Evolutionary conservation across 2,888 invertebrate genomes (phyloP), one percentile per base, ranked within the genome.

Genomic region (Microchrysa polita): DNA sequence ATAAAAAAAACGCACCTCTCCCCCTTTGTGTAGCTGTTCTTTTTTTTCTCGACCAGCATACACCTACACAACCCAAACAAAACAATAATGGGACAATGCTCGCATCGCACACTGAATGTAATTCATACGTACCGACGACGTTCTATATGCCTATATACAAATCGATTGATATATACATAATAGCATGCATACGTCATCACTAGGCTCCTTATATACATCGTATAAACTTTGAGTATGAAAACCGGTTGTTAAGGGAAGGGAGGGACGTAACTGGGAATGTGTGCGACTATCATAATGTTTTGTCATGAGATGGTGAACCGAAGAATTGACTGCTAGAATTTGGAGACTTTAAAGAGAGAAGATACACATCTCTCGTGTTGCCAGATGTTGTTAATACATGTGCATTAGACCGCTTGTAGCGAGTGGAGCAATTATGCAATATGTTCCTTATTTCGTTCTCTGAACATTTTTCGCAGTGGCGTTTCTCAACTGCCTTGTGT

Each of bases 1-100:
- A 61, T 65, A 65, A 55, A 69, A 69, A 69, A 67, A 55, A 40
- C 20, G 18, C 69, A 20, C 34, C 55, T 69, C 40, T 69, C 34
- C 34, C 40, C 40, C 55, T 69, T 69, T 69, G 34, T 55, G 40
- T 40, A n/a, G 5, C n/a, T 48, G 44, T 48, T 44, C 48, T 48
- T 48, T 69, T 69, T 67, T 67, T 69, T 69, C 48, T 40, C 23
- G 69, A 18, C 57, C 57, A 57, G 57, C 69, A 34, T 57, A 69
- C 69, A 69, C 69, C 69, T 69, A 69, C 69, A 69, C 69, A 69
- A 69, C 55, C 55, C 57, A 69, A 69, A 69, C 69, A 69, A 69
- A 69, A n/a, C n/a, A 69, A 69, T 57, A 69, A 69, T 57, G 69
- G 55, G 69, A 69, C 69, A 69, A n/a, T n/a, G n/a, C 57, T 40